Conservation (phyloP, 2,113 vertebrate species). For the Albula goreensis region DNA sequence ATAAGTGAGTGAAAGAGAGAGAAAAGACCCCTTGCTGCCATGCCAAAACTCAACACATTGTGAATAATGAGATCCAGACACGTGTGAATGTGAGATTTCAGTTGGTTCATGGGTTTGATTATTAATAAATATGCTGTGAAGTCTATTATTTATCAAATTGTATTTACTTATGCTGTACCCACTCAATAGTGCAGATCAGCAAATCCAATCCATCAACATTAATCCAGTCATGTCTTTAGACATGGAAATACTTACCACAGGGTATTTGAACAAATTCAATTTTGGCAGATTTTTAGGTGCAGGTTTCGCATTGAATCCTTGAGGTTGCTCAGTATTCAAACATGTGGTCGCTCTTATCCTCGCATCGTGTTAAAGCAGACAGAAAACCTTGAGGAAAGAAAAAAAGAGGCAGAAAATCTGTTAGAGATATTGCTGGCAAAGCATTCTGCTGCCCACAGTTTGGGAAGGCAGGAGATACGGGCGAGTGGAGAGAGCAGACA, state of each 20-base stretch:
- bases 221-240: not conserved
- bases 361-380: not conserved
- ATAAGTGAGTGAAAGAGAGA: not conserved
- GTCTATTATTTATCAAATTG: not conserved
- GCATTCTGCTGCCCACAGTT: not conserved
- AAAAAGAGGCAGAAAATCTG: too few relatives aligned
- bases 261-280: not conserved
- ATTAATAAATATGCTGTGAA: not conserved
- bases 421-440: not conserved
- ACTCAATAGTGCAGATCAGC: not conserved
- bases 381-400: not conserved
- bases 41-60: not conserved
- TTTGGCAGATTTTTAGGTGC: not conserved
- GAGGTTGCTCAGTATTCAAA: not conserved
- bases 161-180: not conserved
- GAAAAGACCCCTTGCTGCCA: not conserved
- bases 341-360: not conserved
- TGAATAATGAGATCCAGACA: conserved; percentile 25
- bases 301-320: not conserved
- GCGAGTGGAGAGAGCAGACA: not conserved
- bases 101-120: not conserved
- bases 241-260: not conserved
- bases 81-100: not conserved
- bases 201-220: not conserved
- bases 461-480: not conserved